Base-by-base conservation (phyloP, 2,888 invertebrate species). In the Lasioglossum marginatum region DNA sequence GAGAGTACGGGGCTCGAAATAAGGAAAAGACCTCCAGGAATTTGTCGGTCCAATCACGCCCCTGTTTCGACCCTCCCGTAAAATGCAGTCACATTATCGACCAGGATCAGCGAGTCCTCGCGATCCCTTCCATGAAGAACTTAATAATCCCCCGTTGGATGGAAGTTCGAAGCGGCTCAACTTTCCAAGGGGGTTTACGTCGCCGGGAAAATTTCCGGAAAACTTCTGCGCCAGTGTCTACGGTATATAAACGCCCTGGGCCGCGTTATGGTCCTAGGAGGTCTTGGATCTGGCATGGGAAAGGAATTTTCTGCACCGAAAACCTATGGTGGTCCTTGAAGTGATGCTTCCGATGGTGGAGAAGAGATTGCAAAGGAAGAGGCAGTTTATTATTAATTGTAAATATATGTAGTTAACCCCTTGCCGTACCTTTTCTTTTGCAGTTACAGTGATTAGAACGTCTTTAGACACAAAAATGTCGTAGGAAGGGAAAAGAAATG, bases 101-200 rank as follows among this genome's bases (percentile, higher is more conserved):
- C 57, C 23, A 31, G 82, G 74, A 82, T 82, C 74, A 79, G 27
- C 68, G 52, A 73, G 43, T 78, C 78, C 34, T 6, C 48, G 57
- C 73, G 82, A 79, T 82, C 73, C 68, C 34, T 23, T 79, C 63
- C 60, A 75, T 71, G 68, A 27, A 5, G 57, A 79, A 79, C 82
- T 82, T 82, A 71, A 82, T 82, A 82, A 82, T 82, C 82, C 60
- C 48, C 66, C 63, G 68, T 16, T n/a, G 68, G 74, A 74, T 63
- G 70, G 68, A 70, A 70, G 74, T 74, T 79, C 79, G n/a, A 73
- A 63, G 31, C 45, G n/a, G 66, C 73, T 43, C 48, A n/a, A 40
- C 19, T 68, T 48, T 23, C 52, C 52, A 23, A 71, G 16, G 63
- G 43, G 66, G 52, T 80, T 83, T 82, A 82, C 79, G 45, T 37